Base-by-base conservation (phyloP, 2,797 vertebrate genomes). In the Anguilla megastoma region DNA sequence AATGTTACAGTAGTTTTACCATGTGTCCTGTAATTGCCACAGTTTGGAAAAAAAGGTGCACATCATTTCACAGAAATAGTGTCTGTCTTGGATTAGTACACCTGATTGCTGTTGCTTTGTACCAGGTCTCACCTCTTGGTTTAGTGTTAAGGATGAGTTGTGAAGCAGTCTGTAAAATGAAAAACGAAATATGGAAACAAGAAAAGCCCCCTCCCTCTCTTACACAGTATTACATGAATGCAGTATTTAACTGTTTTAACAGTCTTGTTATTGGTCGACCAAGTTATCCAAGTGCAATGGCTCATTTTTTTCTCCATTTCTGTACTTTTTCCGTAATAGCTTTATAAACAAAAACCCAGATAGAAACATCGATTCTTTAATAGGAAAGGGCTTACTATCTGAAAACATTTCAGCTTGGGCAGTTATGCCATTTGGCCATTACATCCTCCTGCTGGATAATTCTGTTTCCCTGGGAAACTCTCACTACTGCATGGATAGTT, bases 1-100 rank as follows among this genome's bases (percentile, higher is more conserved):
- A 87, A 85, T 86, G 71, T 85, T 87, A 89, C 88, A 82, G 79
- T 84, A 56, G 24, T 52, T 82, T 27, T 79, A 82, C 45, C 16
- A 33, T 48, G 16, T 45, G 74, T 69, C 85, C 16, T n/a, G 56
- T 41, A 85, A 76, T 66, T 48, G 50, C 60, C 86, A n/a, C 69
- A 79, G 63, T 45, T 60, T 80, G 87, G 33, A 30, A 80, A 85
- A 86, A 63, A 21, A 45, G 1, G 76, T 84, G 87, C 60, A 84
- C 83, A 84, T 87, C n/a, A 48, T 87, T 60, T 56, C 10, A 82
- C 45, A 60, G 33, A 50, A 87, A 50, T 45, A 36, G 27, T 80
- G 30, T 80, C 48, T 41, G 45, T 56, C 52, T 58, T 56, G 52
- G 79, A 41, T 41, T 36, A 76, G 80, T 30, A 80, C 71, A 27